phyloP scores from a whole-genome alignment of 2,113 vertebrate species.

The Coptodon rendalli region DNA sequence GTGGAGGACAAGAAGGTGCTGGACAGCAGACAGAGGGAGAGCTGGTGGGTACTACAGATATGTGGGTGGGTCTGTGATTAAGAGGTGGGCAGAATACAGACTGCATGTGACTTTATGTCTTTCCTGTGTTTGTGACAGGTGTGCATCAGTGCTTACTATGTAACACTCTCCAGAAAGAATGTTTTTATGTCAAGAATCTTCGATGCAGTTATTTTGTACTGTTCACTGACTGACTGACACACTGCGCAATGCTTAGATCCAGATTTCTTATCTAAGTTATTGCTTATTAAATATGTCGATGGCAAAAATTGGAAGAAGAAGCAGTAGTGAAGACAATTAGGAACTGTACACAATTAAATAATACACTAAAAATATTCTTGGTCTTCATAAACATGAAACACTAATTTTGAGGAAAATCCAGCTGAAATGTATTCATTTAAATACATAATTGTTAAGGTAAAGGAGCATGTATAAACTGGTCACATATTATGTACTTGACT shows the following conservation, averaged over 20 bases:
- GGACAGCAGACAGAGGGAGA: constrained; percentile 12
- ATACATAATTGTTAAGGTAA: no score
- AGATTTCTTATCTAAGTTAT: background rate
- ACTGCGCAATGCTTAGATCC: no score
- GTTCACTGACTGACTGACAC: background rate
- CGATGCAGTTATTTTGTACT: background rate
- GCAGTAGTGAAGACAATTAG: background rate
- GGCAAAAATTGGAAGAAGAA: background rate
- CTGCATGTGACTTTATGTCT: background rate
- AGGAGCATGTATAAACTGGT: no score
- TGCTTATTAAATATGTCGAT: background rate
- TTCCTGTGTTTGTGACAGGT: background rate
- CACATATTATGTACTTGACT: no score
- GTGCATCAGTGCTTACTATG: background rate
- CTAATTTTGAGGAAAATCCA: no score
- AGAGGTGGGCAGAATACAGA: background rate
- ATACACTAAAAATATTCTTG: background rate
- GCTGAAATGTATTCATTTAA: no score
- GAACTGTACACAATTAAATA: background rate
- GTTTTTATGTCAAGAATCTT: background rate
- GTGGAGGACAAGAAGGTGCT: constrained; percentile 24
- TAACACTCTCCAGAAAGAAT: background rate
- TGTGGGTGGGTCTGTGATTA: background rate
- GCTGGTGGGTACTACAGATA: constrained; percentile 19
- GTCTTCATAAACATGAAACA: no score